A percentile compares a stretch with the other conserved stretches of the same genome.
Evolutionary conservation across 2,888 invertebrate genomes (phyloP).

Genomic region (Acrocyrtus sp.): DNA sequence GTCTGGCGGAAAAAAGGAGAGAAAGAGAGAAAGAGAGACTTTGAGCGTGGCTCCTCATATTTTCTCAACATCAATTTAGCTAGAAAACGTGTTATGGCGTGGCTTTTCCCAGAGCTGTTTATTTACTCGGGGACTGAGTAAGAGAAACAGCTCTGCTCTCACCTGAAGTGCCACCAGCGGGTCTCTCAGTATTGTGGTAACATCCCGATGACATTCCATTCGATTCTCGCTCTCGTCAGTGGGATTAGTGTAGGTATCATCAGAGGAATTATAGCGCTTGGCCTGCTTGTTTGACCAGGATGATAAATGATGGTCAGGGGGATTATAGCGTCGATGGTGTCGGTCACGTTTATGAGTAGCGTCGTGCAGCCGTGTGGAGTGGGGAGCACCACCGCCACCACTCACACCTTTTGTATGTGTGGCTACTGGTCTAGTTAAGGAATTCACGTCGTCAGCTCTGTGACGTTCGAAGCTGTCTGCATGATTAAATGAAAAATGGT

Average conservation of each 20-base stretch:
- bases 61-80: no score
- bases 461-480: constrained; percentile 1
- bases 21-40: no score
- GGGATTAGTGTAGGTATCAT: constrained; percentile 19
- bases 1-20: constrained; percentile 38
- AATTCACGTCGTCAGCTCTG: constrained; percentile 15
- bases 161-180: constrained; percentile 61
- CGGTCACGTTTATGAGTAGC: constrained; percentile 34
- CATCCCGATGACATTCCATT: constrained; percentile 45
- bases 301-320: constrained; percentile 45
- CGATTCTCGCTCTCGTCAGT: constrained; percentile 13
- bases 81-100: no score
- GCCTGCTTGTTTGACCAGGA: constrained; percentile 17
- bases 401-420: constrained; percentile 15
- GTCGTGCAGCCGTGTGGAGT: constrained; percentile 21
- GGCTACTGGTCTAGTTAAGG: constrained; percentile 19
- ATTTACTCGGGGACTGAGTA: no score
- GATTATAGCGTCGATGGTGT: constrained; percentile 42
- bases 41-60: no score
- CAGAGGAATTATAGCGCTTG: constrained; percentile 24
- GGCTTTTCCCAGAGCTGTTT: no score
- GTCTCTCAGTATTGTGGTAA: constrained; percentile 53
- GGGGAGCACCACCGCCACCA: constrained; percentile 3
- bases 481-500: constrained; percentile 43
- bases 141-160: neutral